Evolutionary conservation across 2,888 invertebrate genomes (phyloP).

Genomic region (Caenorhabditis plicata): DNA sequence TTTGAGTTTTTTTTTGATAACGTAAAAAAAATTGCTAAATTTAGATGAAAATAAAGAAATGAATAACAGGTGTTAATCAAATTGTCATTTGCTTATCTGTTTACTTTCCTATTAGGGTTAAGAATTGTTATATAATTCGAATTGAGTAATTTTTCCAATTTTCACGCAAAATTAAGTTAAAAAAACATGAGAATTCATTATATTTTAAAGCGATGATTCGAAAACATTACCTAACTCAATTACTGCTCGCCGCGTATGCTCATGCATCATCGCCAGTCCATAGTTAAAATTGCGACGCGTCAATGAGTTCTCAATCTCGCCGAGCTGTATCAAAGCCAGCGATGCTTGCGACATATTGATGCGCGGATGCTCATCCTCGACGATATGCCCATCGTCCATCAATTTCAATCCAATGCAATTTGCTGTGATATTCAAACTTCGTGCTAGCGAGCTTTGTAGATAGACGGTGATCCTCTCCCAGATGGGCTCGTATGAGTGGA

Average conservation of each 20-base stretch:
- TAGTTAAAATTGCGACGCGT: constrained; percentile 26
- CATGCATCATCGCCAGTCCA: constrained; percentile 34
- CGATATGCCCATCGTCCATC: constrained; percentile 22
- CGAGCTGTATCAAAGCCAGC: constrained; percentile 26
- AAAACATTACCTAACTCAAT: constrained; percentile 11
- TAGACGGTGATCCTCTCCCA: constrained; percentile 42
- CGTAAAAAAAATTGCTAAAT: no score
- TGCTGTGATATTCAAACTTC: constrained; percentile 38
- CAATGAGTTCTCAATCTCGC: constrained; percentile 26
- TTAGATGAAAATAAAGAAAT: no score
- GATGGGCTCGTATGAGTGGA: constrained; percentile 28
- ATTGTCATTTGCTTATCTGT: no score
- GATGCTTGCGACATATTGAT: constrained; percentile 26
- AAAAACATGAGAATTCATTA: no score
- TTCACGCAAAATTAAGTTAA: no score
- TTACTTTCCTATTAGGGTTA: no score
- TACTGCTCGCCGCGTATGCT: constrained; percentile 18
- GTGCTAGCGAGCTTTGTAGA: constrained; percentile 29
- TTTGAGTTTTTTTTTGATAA: no score
- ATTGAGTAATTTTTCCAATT: no score
- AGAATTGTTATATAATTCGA: no score
- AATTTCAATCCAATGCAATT: constrained; percentile 26
- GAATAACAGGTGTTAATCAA: no score
- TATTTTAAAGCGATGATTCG: not conserved
- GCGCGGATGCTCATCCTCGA: constrained; percentile 9